These are phyloP conservation scores for Naso thynnoides DNA, from an alignment of 2,797 vertebrate genomes.

Conservation along the genomic window DNA sequence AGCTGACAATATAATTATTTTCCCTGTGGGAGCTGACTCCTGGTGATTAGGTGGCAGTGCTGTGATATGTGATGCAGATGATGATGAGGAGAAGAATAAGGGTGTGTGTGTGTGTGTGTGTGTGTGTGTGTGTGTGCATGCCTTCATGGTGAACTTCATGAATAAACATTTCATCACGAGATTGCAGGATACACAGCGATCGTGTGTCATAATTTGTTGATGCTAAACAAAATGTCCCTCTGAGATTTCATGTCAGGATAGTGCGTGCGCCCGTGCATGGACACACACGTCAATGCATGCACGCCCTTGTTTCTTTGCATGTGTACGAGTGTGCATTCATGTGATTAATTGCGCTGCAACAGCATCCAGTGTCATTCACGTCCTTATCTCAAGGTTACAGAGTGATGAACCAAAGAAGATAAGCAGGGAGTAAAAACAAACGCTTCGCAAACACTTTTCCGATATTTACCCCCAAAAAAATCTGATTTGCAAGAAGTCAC, in stretches of 20 bases:
- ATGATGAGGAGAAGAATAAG: conserved; percentile 39
- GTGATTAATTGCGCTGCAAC: conserved; percentile 74
- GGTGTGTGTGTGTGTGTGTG: conserved; percentile 20
- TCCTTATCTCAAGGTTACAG: conserved; percentile 82
- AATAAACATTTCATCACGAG: conserved; percentile 67
- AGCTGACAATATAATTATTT: conserved; percentile 74
- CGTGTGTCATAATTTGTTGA: conserved; percentile 69
- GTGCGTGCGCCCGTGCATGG: neutral
- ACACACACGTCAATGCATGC: conserved; percentile 6
- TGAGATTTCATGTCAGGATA: conserved; percentile 60
- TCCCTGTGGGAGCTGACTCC: conserved; percentile 63
- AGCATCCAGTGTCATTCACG: conserved; percentile 67
- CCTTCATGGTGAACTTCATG: conserved; percentile 61
- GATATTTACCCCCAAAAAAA: conserved; percentile 39
- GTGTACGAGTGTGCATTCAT: conserved; percentile 36
- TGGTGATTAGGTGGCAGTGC: conserved; percentile 67
- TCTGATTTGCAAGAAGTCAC: conserved; percentile 30
- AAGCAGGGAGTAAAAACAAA: conserved; percentile 66
- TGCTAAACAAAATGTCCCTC: conserved; percentile 62
- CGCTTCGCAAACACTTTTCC: conserved; percentile 45
- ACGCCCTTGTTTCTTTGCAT: neutral
- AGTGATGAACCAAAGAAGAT: conserved; percentile 70
- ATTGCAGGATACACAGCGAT: conserved; percentile 31
- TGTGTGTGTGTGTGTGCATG: conserved; percentile 20
- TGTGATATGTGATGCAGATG: conserved; percentile 59